Base-by-base conservation (phyloP, 1,140 invertebrate species). In the Teleogryllus occipitalis region DNA sequence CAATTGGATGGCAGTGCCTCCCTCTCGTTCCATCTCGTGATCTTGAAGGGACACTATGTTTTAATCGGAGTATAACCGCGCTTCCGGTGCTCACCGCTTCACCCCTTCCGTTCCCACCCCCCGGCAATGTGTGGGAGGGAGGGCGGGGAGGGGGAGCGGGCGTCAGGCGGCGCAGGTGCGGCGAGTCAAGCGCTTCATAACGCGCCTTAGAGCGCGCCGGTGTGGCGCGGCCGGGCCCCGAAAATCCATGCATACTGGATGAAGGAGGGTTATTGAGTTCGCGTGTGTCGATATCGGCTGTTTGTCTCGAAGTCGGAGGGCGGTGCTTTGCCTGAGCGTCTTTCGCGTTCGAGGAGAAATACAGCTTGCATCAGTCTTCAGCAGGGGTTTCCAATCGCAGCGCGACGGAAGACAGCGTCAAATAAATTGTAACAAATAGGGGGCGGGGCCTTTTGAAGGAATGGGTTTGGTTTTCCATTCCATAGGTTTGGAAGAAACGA, bases 241-340 rank as follows among this genome's bases (percentile, higher is more conserved):
- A 65, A 65, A 65, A 65, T 65, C 54, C 54, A 65, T 65, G 54
- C 54, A 65, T 65, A 65, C 54, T 18, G 54, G 54, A 65, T 65
- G 54, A 65, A 65, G 54, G 54, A 65, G 54, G 10, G 54, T 65
- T 65, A 65, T 65, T 65, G 54, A 65, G 54, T 65, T 18, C 10
- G 54, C 10, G 54, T 10, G 54, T 10, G 54, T 65, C 54, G 54
- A 65, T 65, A 65, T 65, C 54, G 54, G 54, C 54, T 65, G 54
- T 65, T 65, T 65, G 54, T 65, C 54, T 65, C 10, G 18, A 18
- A 10, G 54, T 65, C 54, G 54, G 54, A 65, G 18, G 18, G 18
- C 54, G 54, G 2, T 65, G 54, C 54, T 65, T 65, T 65, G 18
- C 54, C 18, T 65, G 54, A 65, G 3, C 54, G 54, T 65, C 54